Conservation (phyloP, 2,113 vertebrate species). For the Pedionomus torquatus region DNA sequence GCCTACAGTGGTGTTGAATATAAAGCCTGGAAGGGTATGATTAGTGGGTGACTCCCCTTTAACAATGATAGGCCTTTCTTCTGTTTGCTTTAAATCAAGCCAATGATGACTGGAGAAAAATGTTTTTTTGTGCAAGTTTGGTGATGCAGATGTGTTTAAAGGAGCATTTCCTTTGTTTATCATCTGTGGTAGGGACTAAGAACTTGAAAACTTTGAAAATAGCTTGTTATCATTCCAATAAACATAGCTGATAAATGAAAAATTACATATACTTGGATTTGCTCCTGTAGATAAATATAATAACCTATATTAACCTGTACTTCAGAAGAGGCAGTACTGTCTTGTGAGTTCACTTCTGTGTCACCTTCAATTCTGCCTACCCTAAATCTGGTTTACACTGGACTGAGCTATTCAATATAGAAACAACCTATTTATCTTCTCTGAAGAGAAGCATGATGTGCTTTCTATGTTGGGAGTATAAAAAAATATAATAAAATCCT, state of each 20-base stretch:
- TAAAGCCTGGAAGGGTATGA: neutral
- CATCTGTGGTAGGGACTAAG: neutral
- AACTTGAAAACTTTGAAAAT: neutral
- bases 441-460: neutral
- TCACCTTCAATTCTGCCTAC: neutral
- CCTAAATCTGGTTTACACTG: neutral
- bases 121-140: neutral
- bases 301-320: neutral
- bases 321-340: neutral
- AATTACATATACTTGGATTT: neutral
- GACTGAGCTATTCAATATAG: neutral
- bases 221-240: slow-evolving; percentile 10
- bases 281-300: neutral
- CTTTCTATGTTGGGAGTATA: neutral
- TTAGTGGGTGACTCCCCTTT: neutral
- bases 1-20: slow-evolving; percentile 4
- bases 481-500: neutral
- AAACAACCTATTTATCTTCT: neutral
- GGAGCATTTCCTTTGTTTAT: neutral
- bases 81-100: neutral
- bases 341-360: neutral
- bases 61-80: neutral
- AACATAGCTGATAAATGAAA: neutral
- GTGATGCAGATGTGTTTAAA: neutral
- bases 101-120: neutral